Conservation (phyloP, 2,888 invertebrate genomes). For the Protophormia terraenovae region DNA sequence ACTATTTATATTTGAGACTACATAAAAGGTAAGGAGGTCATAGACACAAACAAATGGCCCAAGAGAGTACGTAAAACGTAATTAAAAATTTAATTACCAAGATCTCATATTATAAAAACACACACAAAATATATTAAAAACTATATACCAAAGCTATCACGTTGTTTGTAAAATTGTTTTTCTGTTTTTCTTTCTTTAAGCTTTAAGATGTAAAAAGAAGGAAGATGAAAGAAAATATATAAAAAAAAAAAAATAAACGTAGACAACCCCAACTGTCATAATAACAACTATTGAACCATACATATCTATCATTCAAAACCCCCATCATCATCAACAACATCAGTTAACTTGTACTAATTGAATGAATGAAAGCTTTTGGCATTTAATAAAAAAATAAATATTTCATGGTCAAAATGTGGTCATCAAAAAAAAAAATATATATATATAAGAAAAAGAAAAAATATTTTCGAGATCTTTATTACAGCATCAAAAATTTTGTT, state of each 20-base stretch:
- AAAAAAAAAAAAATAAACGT: background rate
- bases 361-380: slow-evolving; percentile 56
- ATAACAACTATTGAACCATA: background rate
- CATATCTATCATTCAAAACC: slow-evolving; percentile 8
- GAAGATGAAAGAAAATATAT: slow-evolving; percentile 5
- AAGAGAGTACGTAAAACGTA: background rate
- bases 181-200: no score
- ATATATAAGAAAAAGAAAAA: slow-evolving; percentile 20
- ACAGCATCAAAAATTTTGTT: slow-evolving; percentile 64
- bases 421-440: slow-evolving; percentile 44
- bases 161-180: background rate
- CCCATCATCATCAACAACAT: slow-evolving; percentile 6
- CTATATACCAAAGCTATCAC: background rate
- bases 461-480: slow-evolving; percentile 44
- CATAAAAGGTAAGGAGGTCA: background rate
- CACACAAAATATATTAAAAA: background rate
- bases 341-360: slow-evolving; percentile 44
- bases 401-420: slow-evolving; percentile 68
- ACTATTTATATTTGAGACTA: background rate
- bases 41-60: background rate
- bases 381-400: slow-evolving; percentile 57
- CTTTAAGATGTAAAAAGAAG: background rate
- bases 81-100: background rate
- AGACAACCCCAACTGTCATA: background rate
- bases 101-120: background rate